These are phyloP conservation scores for Pristionchus mayeri DNA, from an alignment of 2,888 invertebrate species.

Conservation along the genomic window DNA sequence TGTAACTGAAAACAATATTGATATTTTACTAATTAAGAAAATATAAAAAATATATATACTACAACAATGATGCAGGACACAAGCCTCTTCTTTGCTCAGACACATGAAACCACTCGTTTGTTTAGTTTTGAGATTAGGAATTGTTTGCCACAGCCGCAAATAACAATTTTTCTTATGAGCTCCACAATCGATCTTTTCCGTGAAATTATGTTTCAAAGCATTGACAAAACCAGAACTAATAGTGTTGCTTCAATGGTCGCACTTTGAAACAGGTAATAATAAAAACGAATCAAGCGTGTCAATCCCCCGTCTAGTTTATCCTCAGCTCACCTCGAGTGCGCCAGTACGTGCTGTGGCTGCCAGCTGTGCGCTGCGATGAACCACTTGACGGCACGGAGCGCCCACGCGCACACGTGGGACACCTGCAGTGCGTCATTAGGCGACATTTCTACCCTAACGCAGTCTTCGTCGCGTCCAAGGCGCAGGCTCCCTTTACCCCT, in stretches of 20 bases:
- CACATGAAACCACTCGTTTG: too few relatives aligned
- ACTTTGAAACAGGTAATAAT: background rate
- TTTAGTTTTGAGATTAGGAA: background rate
- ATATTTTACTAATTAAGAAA: background rate
- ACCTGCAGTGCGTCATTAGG: conserved; percentile 32
- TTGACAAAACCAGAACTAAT: too few relatives aligned
- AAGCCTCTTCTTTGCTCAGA: too few relatives aligned
- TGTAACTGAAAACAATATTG: conserved; percentile 77
- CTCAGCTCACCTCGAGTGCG: conserved; percentile 60
- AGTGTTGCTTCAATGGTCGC: too few relatives aligned
- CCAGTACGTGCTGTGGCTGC: conserved; percentile 62
- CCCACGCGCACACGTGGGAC: conserved; percentile 54
- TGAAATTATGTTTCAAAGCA: background rate
- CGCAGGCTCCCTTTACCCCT: background rate
- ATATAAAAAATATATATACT: too few relatives aligned
- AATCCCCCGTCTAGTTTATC: background rate
- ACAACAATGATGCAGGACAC: too few relatives aligned
- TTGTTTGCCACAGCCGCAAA: background rate
- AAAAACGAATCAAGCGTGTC: too few relatives aligned
- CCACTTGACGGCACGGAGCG: conserved; percentile 53
- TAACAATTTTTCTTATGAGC: background rate
- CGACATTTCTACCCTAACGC: too few relatives aligned
- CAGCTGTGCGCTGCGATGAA: conserved; percentile 59
- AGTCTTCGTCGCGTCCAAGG: background rate
- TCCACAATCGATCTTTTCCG: too few relatives aligned